Percentiles rank a stretch among this genome's conserved stretches.
Evolutionary conservation across 2,797 vertebrate genomes (phyloP).

Genomic region (Urosaurus nigricauda): DNA sequence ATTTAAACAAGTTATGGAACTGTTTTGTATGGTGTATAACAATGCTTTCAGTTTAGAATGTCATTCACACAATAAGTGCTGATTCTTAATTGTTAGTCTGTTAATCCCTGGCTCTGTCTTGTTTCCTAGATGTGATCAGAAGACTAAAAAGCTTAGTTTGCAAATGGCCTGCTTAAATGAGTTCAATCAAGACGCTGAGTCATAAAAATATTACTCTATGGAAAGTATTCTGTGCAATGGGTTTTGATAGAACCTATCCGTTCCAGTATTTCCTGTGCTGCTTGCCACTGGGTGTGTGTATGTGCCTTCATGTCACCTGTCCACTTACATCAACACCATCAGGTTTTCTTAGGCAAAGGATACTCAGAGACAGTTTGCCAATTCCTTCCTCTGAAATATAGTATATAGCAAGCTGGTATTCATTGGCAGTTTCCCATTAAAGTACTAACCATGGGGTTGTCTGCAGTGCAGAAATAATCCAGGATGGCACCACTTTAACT

Average conservation of each 20-base stretch:
- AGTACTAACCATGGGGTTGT: too few species aligned
- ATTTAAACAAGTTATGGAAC: slow-evolving; percentile 27
- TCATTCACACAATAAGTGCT: slow-evolving; percentile 20
- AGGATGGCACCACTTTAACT: too few species aligned
- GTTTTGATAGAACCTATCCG: slow-evolving; percentile 43
- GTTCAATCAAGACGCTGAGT: slow-evolving; percentile 27
- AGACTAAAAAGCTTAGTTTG: slow-evolving; percentile 29
- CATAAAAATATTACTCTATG: slow-evolving; percentile 33
- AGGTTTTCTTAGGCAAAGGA: too few species aligned
- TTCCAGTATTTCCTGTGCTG: slow-evolving; percentile 1
- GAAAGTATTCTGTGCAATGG: slow-evolving; percentile 10
- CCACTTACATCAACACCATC: too few species aligned
- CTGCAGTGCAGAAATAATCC: too few species aligned
- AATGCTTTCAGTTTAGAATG: slow-evolving; percentile 29
- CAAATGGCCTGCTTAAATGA: slow-evolving; percentile 40
- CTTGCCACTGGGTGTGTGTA: not conserved
- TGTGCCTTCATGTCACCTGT: too few species aligned
- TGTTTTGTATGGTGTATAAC: slow-evolving; percentile 14
- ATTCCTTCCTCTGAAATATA: too few species aligned
- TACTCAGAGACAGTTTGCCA: too few species aligned
- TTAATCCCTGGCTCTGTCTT: slow-evolving; percentile 42
- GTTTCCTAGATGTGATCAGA: slow-evolving; percentile 42
- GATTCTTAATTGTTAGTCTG: slow-evolving; percentile 28
- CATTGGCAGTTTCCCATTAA: too few species aligned
- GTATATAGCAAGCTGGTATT: too few species aligned